These are phyloP conservation scores for Micrasema minimum DNA, from an alignment of 1,140 invertebrate genomes.

Conservation along the genomic window DNA sequence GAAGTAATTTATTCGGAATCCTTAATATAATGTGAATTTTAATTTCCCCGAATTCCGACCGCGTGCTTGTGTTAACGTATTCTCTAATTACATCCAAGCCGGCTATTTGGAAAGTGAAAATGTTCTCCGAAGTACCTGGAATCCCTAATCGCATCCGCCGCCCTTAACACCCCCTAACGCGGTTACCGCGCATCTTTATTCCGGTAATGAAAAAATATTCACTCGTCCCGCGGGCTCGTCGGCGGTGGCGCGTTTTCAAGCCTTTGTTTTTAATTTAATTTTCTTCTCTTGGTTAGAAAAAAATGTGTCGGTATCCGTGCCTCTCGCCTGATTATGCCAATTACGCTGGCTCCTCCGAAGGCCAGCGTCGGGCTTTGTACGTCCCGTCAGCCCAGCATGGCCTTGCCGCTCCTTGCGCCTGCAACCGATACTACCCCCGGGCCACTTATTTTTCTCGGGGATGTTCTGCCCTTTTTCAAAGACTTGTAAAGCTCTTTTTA, in stretches of 20 bases:
- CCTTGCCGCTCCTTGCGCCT: neutral
- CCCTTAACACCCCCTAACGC: slow-evolving; percentile 12
- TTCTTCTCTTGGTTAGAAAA: slow-evolving; percentile 53
- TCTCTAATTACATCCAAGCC: slow-evolving; percentile 18
- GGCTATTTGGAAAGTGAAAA: slow-evolving; percentile 23
- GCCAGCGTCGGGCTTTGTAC: too few species aligned
- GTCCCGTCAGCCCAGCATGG: slow-evolving; percentile 4
- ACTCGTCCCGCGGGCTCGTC: slow-evolving; percentile 39
- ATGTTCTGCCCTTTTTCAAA: slow-evolving; percentile 12
- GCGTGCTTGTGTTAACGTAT: slow-evolving; percentile 15
- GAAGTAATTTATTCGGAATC: too few species aligned
- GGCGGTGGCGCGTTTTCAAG: slow-evolving; percentile 44
- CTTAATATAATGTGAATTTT: too few species aligned
- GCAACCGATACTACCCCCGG: slow-evolving; percentile 24
- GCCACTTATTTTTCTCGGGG: slow-evolving; percentile 6
- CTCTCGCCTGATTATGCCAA: slow-evolving; percentile 53
- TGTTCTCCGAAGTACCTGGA: slow-evolving; percentile 7
- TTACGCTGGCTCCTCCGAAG: too few species aligned
- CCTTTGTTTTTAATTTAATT: slow-evolving; percentile 55
- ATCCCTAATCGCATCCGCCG: slow-evolving; percentile 36
- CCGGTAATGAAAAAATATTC: slow-evolving; percentile 52
- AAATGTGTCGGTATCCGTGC: slow-evolving; percentile 50
- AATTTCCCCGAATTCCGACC: too few species aligned
- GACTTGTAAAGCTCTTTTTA: slow-evolving; percentile 18
- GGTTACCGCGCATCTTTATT: slow-evolving; percentile 39